Evolutionary conservation across 1,140 invertebrate species (phyloP).

Genomic region (Nautilus pompilius): DNA sequence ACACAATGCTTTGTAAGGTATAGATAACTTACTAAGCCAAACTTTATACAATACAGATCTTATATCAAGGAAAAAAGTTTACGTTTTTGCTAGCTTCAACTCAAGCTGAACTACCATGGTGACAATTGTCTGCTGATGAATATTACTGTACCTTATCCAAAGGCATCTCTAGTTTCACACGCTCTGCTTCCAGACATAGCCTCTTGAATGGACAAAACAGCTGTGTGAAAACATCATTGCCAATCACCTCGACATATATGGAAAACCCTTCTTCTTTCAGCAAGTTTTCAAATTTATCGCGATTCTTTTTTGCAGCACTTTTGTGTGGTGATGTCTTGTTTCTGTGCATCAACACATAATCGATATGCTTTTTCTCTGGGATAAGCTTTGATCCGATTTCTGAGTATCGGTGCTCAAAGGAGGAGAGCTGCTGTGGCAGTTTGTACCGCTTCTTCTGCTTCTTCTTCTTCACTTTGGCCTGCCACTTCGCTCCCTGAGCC

Average conservation of each 20-base stretch:
- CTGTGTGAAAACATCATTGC: conserved; percentile 39
- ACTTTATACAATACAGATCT: too few species aligned
- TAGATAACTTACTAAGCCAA: too few species aligned
- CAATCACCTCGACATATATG: conserved; percentile 28
- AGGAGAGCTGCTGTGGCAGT: conserved; percentile 4
- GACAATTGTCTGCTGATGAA: too few species aligned
- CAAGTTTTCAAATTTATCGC: conserved; percentile 13
- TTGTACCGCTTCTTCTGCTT: not conserved
- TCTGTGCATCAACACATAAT: conserved; percentile 37
- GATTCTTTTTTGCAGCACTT: conserved; percentile 10
- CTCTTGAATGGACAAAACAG: conserved; percentile 47
- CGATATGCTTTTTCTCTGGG: conserved; percentile 38
- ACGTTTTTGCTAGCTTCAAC: too few species aligned
- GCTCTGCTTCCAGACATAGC: conserved; percentile 50
- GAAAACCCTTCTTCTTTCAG: conserved; percentile 22
- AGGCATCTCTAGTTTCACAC: conserved; percentile 49
- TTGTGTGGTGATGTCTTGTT: conserved; percentile 13
- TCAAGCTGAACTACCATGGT: too few species aligned
- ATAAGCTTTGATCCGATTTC: conserved; percentile 13
- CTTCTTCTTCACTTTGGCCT: conserved; percentile 5
- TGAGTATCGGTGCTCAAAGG: conserved; percentile 14
- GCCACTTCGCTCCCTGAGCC: too few species aligned
- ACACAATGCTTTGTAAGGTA: too few species aligned
- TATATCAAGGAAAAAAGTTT: too few species aligned
- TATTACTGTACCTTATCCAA: conserved; percentile 47